Evolutionary conservation across 2,113 vertebrate genomes (phyloP).

Genomic region (Gambusia holbrooki): DNA sequence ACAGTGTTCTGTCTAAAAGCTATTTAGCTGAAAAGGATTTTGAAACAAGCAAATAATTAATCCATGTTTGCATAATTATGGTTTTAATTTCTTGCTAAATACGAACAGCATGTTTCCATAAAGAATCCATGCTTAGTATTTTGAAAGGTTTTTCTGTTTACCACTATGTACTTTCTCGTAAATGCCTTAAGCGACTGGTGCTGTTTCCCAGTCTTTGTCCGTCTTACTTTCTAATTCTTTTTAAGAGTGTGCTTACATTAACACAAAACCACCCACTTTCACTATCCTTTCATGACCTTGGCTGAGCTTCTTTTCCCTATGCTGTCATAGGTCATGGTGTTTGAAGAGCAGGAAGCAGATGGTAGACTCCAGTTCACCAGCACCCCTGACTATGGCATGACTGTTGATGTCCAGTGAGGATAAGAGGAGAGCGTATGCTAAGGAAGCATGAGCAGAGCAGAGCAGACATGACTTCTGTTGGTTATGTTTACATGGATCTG

Average conservation of each 20-base stretch:
- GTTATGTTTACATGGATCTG: neutral
- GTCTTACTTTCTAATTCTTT: neutral
- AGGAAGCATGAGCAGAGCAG: neutral
- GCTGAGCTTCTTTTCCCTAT: constrained; percentile 17
- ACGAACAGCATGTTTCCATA: too few species aligned
- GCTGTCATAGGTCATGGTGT: constrained; percentile 83
- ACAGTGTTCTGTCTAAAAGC: neutral
- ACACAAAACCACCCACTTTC: constrained; percentile 10
- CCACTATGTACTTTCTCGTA: neutral
- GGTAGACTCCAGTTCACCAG: constrained; percentile 82
- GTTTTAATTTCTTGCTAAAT: neutral
- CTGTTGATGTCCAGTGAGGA: constrained; percentile 62
- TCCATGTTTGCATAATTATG: neutral
- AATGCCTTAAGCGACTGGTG: neutral
- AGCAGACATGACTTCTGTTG: neutral
- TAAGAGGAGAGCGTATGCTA: neutral
- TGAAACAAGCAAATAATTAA: neutral
- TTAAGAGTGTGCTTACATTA: neutral
- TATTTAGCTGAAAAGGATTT: neutral
- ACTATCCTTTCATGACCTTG: constrained; percentile 11
- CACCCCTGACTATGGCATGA: constrained; percentile 82
- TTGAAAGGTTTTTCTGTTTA: too few species aligned
- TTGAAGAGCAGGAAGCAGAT: constrained; percentile 86
- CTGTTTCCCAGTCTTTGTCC: neutral
- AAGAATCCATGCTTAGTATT: too few species aligned